Evolutionary conservation across 2,797 vertebrate genomes (phyloP).

Genomic region (Phrynocephalus vlangalii): DNA sequence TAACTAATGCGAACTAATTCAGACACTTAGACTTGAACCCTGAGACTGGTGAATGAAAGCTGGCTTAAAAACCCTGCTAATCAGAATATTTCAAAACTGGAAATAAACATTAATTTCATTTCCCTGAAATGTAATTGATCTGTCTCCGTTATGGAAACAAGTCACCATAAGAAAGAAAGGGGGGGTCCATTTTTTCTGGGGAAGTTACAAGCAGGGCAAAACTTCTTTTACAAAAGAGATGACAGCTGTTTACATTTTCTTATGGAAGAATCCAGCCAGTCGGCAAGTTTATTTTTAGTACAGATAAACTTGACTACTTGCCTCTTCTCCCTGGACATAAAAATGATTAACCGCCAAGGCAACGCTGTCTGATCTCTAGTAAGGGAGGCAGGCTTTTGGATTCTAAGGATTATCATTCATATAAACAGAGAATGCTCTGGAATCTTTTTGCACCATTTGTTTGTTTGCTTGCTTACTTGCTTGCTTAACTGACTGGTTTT

Average conservation of each 20-base stretch:
- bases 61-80: slow-evolving; percentile 64
- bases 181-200: slow-evolving; percentile 63
- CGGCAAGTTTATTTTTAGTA: slow-evolving; percentile 80
- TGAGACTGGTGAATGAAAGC: slow-evolving; percentile 31
- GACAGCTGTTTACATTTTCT: slow-evolving; percentile 78
- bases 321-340: slow-evolving; percentile 69
- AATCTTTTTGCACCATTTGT: slow-evolving; percentile 56
- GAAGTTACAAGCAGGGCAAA: slow-evolving; percentile 73
- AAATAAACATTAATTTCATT: slow-evolving; percentile 71
- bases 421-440: slow-evolving; percentile 53
- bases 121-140: slow-evolving; percentile 74
- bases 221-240: slow-evolving; percentile 74
- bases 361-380: slow-evolving; percentile 54
- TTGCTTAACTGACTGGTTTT: slow-evolving; percentile 16
- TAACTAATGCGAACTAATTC: slow-evolving; percentile 57
- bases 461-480: slow-evolving; percentile 51
- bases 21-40: slow-evolving; percentile 45
- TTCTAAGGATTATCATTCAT: slow-evolving; percentile 42
- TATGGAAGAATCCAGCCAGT: slow-evolving; percentile 73
- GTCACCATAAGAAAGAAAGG: slow-evolving; percentile 57
- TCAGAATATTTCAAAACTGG: slow-evolving; percentile 74
- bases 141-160: slow-evolving; percentile 77
- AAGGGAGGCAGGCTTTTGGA: slow-evolving; percentile 48
- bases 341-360: slow-evolving; percentile 68
- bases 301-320: slow-evolving; percentile 74